A percentile compares a stretch with the other conserved stretches of the same genome.
Evolutionary conservation across 2,113 vertebrate genomes (phyloP).

Genomic region (Urocynchramus pylzowi): DNA sequence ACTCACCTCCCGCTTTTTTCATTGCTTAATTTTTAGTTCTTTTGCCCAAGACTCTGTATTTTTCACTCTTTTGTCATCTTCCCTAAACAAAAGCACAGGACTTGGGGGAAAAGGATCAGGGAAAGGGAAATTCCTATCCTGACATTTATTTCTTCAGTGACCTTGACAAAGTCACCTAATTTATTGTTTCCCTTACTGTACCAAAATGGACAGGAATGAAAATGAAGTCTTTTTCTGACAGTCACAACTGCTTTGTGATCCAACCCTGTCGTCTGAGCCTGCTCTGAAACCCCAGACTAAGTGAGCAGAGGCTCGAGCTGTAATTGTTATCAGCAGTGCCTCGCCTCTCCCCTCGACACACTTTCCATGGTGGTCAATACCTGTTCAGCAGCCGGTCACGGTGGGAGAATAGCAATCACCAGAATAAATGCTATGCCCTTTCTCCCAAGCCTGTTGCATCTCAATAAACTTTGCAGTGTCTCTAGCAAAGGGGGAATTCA

Average conservation of each 20-base stretch:
- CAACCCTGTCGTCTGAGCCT: not conserved
- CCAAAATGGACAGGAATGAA: slow-evolving; percentile 5
- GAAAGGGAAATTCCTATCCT: slow-evolving; percentile 53
- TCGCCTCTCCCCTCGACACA: not conserved
- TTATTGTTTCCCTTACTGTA: slow-evolving; percentile 52
- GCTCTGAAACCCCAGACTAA: not conserved
- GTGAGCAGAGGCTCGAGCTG: not conserved
- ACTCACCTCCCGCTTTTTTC: not conserved
- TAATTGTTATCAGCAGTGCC: not conserved
- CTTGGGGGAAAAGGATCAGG: not conserved
- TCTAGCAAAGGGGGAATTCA: slow-evolving; percentile 14
- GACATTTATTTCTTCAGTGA: slow-evolving; percentile 51
- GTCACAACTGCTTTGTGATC: not conserved
- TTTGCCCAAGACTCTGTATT: not conserved
- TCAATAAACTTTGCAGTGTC: slow-evolving; percentile 45
- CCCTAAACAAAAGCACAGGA: slow-evolving; percentile 16
- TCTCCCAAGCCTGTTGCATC: slow-evolving; percentile 63
- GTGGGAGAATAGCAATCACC: slow-evolving; percentile 21
- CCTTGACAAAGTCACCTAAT: slow-evolving; percentile 62
- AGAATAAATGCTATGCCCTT: slow-evolving; percentile 40
- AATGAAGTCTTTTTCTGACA: slow-evolving; percentile 1
- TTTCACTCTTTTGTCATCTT: slow-evolving; percentile 8
- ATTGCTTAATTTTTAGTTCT: slow-evolving; percentile 48
- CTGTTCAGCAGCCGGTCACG: slow-evolving; percentile 30
- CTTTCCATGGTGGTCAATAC: slow-evolving; percentile 31